Evolutionary conservation across 2,888 invertebrate genomes (phyloP), one percentile per base, ranked within the genome.

Genomic region (Protodeltote pygarga): DNA sequence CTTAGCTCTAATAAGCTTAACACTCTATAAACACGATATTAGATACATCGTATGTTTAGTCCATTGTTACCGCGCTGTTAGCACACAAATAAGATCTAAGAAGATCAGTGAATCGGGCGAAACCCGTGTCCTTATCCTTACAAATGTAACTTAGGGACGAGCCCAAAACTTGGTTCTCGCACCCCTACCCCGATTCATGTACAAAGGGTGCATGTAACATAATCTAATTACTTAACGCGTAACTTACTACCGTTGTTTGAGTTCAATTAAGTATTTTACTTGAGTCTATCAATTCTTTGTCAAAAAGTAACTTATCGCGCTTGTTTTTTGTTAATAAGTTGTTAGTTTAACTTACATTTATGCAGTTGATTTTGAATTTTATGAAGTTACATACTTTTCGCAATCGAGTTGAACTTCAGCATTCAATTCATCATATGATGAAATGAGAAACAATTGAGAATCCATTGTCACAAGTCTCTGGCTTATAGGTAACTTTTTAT

Each of bases 111-210:
- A 77, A 73, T 70, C 74, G 79, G 69, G 28, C 3, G 28, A 47
- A 73, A 80, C 78, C 79, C 78, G 66, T 57, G 64, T 76, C 76
- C 77, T 81, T 71, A 79, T 76, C 76, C 77, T 81, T 71, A 79
- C 79, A 79, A 76, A 77, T 74, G 79, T 88, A 88, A 89, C 87
- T 89, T 89, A 83, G 86, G 87, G 87, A 82, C 82, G 81, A 75
- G 75, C 83, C 81, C 81, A 54, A 84, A 88, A 89, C 89, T 89
- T 88, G 76, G 79, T 76, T 73, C 64, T 70, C 72, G 47, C 65
- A 65, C 78, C 78, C 78, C 76, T 67, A 77, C 70, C 64, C 73
- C 71, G 73, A 75, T 68, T 75, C 72, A 65, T 72, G 62, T 50
- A 62, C 62, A 64, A 72, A 71, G 71, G 72, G 71, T 66, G 71